Base-by-base conservation (phyloP, 2,113 vertebrate genomes). In the Myodes glareolus region DNA sequence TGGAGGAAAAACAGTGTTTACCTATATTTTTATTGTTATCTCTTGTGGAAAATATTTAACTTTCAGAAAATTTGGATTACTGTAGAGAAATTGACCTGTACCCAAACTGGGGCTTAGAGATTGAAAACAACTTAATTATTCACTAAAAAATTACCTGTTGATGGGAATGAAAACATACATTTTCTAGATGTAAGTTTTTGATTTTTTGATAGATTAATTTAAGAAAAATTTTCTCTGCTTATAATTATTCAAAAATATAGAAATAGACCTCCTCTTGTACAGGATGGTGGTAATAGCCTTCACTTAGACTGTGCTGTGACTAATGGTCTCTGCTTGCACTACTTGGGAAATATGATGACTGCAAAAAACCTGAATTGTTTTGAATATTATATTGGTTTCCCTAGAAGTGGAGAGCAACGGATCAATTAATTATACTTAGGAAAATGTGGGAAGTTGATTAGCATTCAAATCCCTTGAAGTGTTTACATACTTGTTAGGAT, bases 21-120 rank as follows among this genome's bases (percentile, higher is more conserved):
- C 91, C 42, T 96, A 42, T 3, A 36, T 76, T 85, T 94, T 94
- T 92, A 29, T 89, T 95, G n/a, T 88, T 94, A 76, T 82, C 92
- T 11, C 75, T 91, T 95, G 19, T 81, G 23, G 89, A 86, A 93
- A 80, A 27, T 42, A 95, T 93, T 91, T 95, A 94, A 81, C 31
- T 92, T 96, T 73, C 21, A 94, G 81, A 78, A 92, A 89, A 52
- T 39, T 90, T 42, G n/a, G 27, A 80, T 87, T 88, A 95, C 31
- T 92, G 92, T 93, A 89, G 61, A 95, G 13, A 92, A 85, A 76
- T 58, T 92, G 1, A 63, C 19, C 25, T 78, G 13, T 91, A 88
- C 19, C 7, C 55, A 77, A 77, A 86, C 23, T 91, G 47, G 36
- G 42, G 33, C 76, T 52, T 80, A 78, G 6, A 67, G 52, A 58